Base-by-base conservation (phyloP, 2,888 invertebrate species). In the Lacanobia oleracea region DNA sequence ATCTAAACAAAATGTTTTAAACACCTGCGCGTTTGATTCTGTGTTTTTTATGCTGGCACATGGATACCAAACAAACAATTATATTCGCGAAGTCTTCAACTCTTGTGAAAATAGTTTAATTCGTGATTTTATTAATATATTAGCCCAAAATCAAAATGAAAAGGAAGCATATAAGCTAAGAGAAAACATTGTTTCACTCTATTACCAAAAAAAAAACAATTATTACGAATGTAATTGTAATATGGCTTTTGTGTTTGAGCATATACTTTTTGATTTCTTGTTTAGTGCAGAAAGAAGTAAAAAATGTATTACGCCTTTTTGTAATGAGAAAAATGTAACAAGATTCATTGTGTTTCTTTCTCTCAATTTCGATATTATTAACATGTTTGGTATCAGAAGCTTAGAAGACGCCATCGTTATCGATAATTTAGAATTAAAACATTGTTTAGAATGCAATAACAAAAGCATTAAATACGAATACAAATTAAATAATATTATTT, bases 171-270 rank as follows among this genome's bases (percentile, higher is more conserved):
- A 72, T 56, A 72, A 71, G 23, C 65, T 71, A 71, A 65, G 71
- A 71, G 65, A 71, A 60, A 37, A 65, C 23, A 71, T 71, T 37
- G 37, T 71, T 71, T 64, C 64, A 53, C 71, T 45, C 59, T 71
- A 60, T 71, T 71, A 71, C 71, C 27, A 71, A 60, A 71, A 59
- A 59, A 60, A 71, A 67, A 67, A 72, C 72, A 72, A 72, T 72
- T 62, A 60, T 56, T 72, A 67, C 62, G 72, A 62, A 72, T 72
- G 72, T 45, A 63, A 72, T 72, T 43, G 72, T 72, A 72, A 72
- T 72, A 72, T 72, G 72, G 72, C 72, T 72, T 72, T 72, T 72
- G 56, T 72, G 54, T 72, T 72, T 72, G 64, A 64, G 51, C 70
- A 70, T 33, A 33, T 33, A 33, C 33, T 33, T 33, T 51, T 64